phyloP scores from a whole-genome alignment of 1,140 invertebrate genomes.

The Zaprionus taronus region DNA sequence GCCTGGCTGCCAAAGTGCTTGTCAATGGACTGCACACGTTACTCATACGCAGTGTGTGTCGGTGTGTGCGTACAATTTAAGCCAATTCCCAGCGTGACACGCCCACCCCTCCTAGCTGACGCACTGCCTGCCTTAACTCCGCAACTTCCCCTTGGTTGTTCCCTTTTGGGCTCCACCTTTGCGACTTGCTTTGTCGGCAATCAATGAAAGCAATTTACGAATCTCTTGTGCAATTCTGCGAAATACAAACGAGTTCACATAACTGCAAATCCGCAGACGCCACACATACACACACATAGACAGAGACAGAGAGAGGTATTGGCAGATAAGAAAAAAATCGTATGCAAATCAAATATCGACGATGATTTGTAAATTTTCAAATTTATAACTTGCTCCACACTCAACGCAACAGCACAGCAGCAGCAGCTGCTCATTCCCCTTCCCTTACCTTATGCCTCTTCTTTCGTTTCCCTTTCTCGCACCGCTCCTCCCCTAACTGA shows the following conservation, averaged over 20 bases:
- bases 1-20: constrained; percentile 29
- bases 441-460: not conserved
- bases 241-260: constrained; percentile 69
- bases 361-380: constrained; percentile 82
- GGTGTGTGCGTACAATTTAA: constrained; percentile 26
- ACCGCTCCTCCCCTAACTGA: not conserved
- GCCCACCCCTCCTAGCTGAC: not conserved
- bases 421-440: constrained; percentile 13
- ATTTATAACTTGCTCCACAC: constrained; percentile 61
- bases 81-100: constrained; percentile 29
- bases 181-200: constrained; percentile 64
- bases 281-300: constrained; percentile 25
- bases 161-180: constrained; percentile 26
- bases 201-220: constrained; percentile 81
- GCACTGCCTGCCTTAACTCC: not conserved
- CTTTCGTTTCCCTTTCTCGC: not conserved
- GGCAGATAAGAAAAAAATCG: constrained; percentile 58
- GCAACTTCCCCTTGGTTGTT: not conserved
- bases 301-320: constrained; percentile 48
- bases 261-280: constrained; percentile 40
- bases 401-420: constrained; percentile 22
- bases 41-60: constrained; percentile 37
- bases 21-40: constrained; percentile 27
- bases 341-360: constrained; percentile 81
- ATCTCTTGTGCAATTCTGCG: constrained; percentile 74